Evolutionary conservation across 2,797 vertebrate species (phyloP).

Genomic region (Myoxocephalus aenaeus): DNA sequence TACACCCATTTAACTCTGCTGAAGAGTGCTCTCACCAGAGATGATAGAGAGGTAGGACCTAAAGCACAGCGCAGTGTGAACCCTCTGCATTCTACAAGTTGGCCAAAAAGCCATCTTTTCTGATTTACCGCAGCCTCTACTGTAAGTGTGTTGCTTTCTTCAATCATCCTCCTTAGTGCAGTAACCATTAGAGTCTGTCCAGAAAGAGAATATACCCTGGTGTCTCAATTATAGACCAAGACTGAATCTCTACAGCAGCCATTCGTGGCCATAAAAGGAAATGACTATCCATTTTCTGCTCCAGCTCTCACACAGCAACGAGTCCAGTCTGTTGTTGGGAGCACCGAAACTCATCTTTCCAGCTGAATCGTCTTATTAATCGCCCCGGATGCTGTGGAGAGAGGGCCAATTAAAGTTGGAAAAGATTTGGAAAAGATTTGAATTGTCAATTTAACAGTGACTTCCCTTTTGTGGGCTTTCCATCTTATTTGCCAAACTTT

Average conservation of each 20-base stretch:
- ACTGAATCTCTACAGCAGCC: constrained; percentile 68
- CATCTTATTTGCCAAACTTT: constrained; percentile 52
- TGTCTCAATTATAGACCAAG: constrained; percentile 83
- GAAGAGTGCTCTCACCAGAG: constrained; percentile 67
- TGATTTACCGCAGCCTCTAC: constrained; percentile 75
- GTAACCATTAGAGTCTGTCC: constrained; percentile 81
- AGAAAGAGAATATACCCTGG: constrained; percentile 81
- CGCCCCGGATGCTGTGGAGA: constrained; percentile 45
- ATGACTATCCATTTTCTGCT: constrained; percentile 80
- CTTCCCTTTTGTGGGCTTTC: constrained; percentile 29
- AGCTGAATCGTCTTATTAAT: constrained; percentile 69
- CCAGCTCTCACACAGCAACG: constrained; percentile 66
- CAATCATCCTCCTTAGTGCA: constrained; percentile 83
- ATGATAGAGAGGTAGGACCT: constrained; percentile 60
- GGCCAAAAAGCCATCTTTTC: constrained; percentile 73
- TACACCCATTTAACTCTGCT: constrained; percentile 75
- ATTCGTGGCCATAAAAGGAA: constrained; percentile 76
- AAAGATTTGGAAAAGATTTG: constrained; percentile 71
- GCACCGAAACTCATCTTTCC: constrained; percentile 70
- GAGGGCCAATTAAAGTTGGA: constrained; percentile 72
- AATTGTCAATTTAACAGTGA: constrained; percentile 12
- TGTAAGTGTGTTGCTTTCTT: constrained; percentile 80
- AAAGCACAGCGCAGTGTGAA: constrained; percentile 62
- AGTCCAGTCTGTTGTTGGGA: constrained; percentile 65
- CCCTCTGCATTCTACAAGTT: constrained; percentile 73